Evolutionary conservation across 64 coral and sea anemone genomes (phyloP).

Genomic region (Pocillopora verrucosa): DNA sequence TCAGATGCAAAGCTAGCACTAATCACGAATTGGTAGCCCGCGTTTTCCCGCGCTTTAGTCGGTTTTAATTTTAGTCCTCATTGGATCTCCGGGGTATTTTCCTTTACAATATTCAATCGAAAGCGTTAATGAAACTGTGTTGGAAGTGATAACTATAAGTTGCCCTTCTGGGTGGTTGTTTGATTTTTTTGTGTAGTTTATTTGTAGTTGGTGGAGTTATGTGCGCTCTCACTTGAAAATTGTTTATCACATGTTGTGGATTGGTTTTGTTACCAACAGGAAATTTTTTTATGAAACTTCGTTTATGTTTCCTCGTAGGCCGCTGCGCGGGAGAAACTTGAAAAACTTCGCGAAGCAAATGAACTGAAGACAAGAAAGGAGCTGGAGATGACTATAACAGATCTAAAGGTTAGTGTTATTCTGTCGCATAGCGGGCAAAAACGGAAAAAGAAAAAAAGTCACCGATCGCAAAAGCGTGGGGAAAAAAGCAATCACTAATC

Average conservation of each 20-base stretch:
- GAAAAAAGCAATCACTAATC: neutral
- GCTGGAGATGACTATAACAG: constrained; percentile 75
- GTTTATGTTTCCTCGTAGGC: constrained; percentile 36
- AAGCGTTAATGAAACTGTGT: too few relatives aligned
- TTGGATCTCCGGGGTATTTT: too few relatives aligned
- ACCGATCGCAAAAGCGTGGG: neutral
- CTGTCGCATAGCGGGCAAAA: neutral
- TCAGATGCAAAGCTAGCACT: too few relatives aligned
- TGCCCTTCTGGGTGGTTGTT: neutral
- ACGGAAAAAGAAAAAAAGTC: neutral
- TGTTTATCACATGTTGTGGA: too few relatives aligned
- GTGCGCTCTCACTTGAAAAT: too few relatives aligned
- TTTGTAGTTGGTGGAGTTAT: too few relatives aligned
- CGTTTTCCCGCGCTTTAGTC: too few relatives aligned
- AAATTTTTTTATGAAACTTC: neutral
- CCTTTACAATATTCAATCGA: too few relatives aligned
- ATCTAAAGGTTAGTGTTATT: constrained; percentile 63
- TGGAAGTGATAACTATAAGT: too few relatives aligned
- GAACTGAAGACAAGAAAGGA: constrained; percentile 72
- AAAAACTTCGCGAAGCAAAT: constrained; percentile 78
- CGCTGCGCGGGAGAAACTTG: constrained; percentile 60
- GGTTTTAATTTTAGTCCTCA: too few relatives aligned
- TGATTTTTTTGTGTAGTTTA: neutral
- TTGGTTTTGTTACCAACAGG: neutral
- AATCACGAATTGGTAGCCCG: too few relatives aligned